phyloP scores from a whole-genome alignment of 1,140 invertebrate genomes.

The Pomacea maculata region DNA sequence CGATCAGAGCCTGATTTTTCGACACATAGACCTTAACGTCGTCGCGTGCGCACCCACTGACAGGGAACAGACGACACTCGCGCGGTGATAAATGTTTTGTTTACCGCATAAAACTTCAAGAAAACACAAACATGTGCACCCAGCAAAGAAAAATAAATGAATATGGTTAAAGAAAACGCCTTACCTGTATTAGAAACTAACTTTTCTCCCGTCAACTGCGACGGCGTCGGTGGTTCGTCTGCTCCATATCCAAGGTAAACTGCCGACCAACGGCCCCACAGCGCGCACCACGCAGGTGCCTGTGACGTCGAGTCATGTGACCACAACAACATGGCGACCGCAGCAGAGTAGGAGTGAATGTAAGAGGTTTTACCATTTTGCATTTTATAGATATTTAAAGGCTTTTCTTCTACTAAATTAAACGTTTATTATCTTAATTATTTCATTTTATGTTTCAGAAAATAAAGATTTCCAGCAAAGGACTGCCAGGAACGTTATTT shows the following conservation, averaged over 20 bases:
- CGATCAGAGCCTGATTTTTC: too few relatives aligned
- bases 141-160: slow-evolving; percentile 2
- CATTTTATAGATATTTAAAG: not conserved
- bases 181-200: slow-evolving; percentile 6
- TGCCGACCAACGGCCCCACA: slow-evolving; percentile 10
- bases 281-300: slow-evolving; percentile 24
- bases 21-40: not conserved
- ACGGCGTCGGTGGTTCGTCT: slow-evolving; percentile 5
- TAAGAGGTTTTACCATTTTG: not conserved
- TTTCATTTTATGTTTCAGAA: not conserved
- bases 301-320: slow-evolving; percentile 50
- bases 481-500: too few relatives aligned
- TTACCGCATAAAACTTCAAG: not conserved
- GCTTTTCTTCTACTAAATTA: too few relatives aligned
- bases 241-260: slow-evolving; percentile 28
- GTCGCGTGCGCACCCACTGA: slow-evolving; percentile 3
- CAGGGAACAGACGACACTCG: slow-evolving; percentile 2
- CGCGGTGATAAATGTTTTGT: not conserved
- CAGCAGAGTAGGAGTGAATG: not conserved
- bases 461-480: too few relatives aligned
- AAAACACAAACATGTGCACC: not conserved
- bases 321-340: slow-evolving; percentile 36
- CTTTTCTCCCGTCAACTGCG: slow-evolving; percentile 2
- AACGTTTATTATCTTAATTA: too few relatives aligned
- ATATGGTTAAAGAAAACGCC: not conserved